Percentiles rank a stretch among this genome's conserved stretches.
phyloP scores from a whole-genome alignment of 53 echinoderm and acorn worm species.

The Echinarachnius parma region DNA sequence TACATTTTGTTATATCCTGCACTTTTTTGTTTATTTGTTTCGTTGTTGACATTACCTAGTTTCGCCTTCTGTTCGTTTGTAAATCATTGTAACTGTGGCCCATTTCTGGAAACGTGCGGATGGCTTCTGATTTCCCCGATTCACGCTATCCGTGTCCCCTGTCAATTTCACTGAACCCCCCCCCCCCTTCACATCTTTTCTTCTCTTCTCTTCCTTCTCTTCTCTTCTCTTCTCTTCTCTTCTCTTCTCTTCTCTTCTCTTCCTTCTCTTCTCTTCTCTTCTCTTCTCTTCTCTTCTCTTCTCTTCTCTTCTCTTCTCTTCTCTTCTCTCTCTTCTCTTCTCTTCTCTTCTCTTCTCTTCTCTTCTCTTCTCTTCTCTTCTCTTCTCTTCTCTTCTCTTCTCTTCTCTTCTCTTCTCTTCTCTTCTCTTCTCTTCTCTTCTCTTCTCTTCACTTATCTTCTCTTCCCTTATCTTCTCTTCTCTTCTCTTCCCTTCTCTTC shows the following conservation, averaged over 20 bases:
- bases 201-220: background rate
- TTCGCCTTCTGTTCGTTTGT: slow-evolving; percentile 50
- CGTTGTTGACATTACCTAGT: slow-evolving; percentile 50
- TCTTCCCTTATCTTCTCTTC: background rate
- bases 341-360: background rate
- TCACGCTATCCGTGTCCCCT: background rate
- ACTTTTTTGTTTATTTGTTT: too few relatives aligned
- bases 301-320: background rate
- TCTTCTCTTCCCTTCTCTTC: background rate
- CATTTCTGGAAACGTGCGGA: slow-evolving; percentile 23
- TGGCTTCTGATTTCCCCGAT: background rate
- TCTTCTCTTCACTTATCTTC: background rate
- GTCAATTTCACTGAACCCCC: too few relatives aligned
- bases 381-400: background rate
- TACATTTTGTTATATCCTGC: too few relatives aligned
- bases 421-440: background rate
- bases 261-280: background rate
- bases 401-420: background rate
- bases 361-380: too few relatives aligned
- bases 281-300: background rate
- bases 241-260: background rate
- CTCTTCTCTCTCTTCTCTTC: background rate
- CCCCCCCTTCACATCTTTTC: too few relatives aligned
- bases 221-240: background rate
- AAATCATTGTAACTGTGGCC: slow-evolving; percentile 39